Base-by-base conservation (phyloP, 1,140 invertebrate genomes). In the Dinoponera quadriceps region DNA sequence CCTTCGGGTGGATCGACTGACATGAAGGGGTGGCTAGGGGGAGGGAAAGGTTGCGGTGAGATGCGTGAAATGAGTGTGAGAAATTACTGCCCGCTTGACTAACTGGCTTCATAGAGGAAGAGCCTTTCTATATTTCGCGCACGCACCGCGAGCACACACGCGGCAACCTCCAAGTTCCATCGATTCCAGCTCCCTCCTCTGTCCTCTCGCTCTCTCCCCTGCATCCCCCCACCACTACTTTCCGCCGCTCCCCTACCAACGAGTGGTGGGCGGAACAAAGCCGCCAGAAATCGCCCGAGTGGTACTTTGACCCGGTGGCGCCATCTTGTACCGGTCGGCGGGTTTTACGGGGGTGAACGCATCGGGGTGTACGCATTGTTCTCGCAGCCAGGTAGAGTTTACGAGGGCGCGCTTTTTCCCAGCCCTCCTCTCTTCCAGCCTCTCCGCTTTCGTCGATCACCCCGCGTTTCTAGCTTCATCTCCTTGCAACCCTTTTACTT, bases 51-150 rank as follows among this genome's bases (percentile, higher is more conserved):
- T 25, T 5, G 27, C 16, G 54, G 44, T 33, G 48, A 72, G 54
- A 68, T 63, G 38, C 65, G 48, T 59, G 49, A 44, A 44, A 44
- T 44, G 38, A 44, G 60, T 22, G 65, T 44, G 66, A 89, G 77
- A 78, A 85, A 88, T 88, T 85, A 87, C 83, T 74, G 77, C 59
- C 69, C 69, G 66, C 62, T 55, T 85, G 80, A 75, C 68, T 88
- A 88, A 88, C 86, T 88, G 86, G 87, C 86, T 88, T 88, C 74
- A 88, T 88, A 83, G 80, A 80, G 71, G 57, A 85, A 88, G 85
- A 78, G 73, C 29, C 74, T 88, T 84, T 88, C 88, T 85, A 88
- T 83, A 83, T 81, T 60, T 83, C 11, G 60, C 60, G 78, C 66
- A 74, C 54, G 74, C 83, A 85, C 54, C 55, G 77, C 55, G 63